These are phyloP conservation scores for Pampus argenteus DNA, from an alignment of 2,797 vertebrate genomes.

Conservation along the genomic window DNA sequence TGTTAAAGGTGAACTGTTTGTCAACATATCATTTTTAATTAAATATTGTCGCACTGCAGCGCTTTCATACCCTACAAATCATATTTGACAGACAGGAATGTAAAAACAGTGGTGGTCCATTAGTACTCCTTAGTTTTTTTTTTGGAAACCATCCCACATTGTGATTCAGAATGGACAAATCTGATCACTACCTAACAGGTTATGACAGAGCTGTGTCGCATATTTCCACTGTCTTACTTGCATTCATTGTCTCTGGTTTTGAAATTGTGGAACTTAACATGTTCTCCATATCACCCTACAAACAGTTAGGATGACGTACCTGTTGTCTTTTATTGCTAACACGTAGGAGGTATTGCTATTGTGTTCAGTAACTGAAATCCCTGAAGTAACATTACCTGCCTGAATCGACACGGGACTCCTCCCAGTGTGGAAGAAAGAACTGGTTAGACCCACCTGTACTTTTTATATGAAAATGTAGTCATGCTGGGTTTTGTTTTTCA, in stretches of 20 bases:
- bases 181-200: not conserved
- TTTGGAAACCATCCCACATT: not conserved
- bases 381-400: not conserved
- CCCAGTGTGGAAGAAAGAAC: not conserved
- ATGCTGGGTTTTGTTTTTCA: no score
- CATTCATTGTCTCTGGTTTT: constrained; percentile 15
- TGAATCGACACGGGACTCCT: not conserved
- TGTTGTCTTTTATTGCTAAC: not conserved
- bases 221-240: not conserved
- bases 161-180: not conserved
- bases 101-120: no score
- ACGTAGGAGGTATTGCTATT: not conserved
- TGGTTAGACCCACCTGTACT: no score
- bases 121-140: no score
- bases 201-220: not conserved
- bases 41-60: no score
- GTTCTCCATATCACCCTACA: not conserved
- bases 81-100: no score
- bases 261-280: constrained; percentile 32
- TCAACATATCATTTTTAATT: no score
- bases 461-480: no score
- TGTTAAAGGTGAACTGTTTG: no score
- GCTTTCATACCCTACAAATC: no score
- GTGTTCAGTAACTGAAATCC: not conserved
- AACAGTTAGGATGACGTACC: not conserved